Conservation (phyloP, 2,797 vertebrate species). For the Menidia menidia region DNA sequence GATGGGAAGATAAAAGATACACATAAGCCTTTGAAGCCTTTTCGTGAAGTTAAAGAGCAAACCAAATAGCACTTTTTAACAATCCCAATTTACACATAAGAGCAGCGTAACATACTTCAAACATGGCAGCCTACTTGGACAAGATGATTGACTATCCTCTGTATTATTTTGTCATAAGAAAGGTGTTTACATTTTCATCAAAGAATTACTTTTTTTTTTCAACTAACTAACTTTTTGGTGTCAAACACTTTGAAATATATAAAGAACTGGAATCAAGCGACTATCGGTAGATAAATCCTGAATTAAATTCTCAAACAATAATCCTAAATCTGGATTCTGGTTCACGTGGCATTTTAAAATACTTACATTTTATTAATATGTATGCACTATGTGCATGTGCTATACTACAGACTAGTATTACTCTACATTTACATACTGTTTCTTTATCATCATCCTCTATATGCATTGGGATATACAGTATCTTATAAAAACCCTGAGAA, state of each 20-base stretch:
- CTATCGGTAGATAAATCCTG: too few relatives aligned
- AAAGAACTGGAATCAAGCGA: too few relatives aligned
- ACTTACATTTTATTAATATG: too few relatives aligned
- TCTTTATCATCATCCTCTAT: constrained; percentile 5
- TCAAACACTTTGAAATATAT: constrained; percentile 33
- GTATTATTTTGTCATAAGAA: constrained; percentile 32
- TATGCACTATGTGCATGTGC: too few relatives aligned
- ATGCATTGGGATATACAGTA: constrained; percentile 32
- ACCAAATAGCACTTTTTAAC: constrained; percentile 53
- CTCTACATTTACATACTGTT: not conserved
- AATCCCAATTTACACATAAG: constrained; percentile 66
- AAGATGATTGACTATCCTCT: constrained; percentile 42
- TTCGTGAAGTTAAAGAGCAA: constrained; percentile 62
- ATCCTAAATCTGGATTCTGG: too few relatives aligned
- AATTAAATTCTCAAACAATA: too few relatives aligned
- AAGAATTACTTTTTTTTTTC: constrained; percentile 21
- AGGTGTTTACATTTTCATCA: constrained; percentile 27
- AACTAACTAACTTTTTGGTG: constrained; percentile 16
- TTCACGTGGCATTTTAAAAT: too few relatives aligned
- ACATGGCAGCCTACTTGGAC: constrained; percentile 49
- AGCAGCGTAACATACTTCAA: constrained; percentile 56
- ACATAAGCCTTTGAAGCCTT: constrained; percentile 56
- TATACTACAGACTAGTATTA: too few relatives aligned
- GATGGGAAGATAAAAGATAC: constrained; percentile 67
- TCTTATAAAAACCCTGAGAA: constrained; percentile 50